phyloP scores from a whole-genome alignment of 2,888 invertebrate species.

The Sminthurides aquaticus region DNA sequence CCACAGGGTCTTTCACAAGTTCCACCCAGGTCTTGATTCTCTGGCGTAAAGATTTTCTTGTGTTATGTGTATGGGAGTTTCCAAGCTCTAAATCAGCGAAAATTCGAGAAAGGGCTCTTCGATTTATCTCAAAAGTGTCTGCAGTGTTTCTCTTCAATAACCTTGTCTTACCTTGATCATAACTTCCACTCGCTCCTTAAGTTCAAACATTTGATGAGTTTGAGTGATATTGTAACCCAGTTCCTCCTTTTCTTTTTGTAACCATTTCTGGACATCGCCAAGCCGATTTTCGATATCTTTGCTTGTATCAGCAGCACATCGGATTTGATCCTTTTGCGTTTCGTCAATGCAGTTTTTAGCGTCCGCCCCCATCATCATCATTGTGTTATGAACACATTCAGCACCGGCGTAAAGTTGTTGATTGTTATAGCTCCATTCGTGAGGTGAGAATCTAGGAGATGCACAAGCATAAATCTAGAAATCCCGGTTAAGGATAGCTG shows the following conservation, averaged over 20 bases:
- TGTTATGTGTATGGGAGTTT: conserved; percentile 82
- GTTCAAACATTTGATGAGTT: conserved; percentile 35
- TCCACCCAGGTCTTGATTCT: conserved; percentile 82
- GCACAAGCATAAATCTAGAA: neutral
- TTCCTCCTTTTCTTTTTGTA: conserved; percentile 35
- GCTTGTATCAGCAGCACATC: conserved; percentile 35
- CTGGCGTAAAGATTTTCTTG: conserved; percentile 90
- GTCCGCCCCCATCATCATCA: conserved; percentile 35
- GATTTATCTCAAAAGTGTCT: neutral
- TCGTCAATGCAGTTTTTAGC: conserved; percentile 33
- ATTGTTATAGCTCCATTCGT: conserved; percentile 40
- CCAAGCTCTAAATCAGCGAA: conserved; percentile 64
- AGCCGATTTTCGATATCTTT: conserved; percentile 38
- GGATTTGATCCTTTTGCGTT: conserved; percentile 34
- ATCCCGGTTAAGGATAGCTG: neutral
- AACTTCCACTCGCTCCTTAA: conserved; percentile 37
- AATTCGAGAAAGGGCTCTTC: neutral
- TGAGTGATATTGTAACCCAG: conserved; percentile 37
- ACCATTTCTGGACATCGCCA: conserved; percentile 36
- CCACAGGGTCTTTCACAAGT: conserved; percentile 82
- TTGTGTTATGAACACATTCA: conserved; percentile 39
- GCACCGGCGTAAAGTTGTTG: conserved; percentile 39
- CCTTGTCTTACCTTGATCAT: conserved; percentile 30
- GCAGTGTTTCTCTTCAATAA: neutral
- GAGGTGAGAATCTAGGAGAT: conserved; percentile 33